These are phyloP conservation scores for Halictus rubicundus DNA, from an alignment of 1,140 invertebrate genomes.

Conservation along the genomic window DNA sequence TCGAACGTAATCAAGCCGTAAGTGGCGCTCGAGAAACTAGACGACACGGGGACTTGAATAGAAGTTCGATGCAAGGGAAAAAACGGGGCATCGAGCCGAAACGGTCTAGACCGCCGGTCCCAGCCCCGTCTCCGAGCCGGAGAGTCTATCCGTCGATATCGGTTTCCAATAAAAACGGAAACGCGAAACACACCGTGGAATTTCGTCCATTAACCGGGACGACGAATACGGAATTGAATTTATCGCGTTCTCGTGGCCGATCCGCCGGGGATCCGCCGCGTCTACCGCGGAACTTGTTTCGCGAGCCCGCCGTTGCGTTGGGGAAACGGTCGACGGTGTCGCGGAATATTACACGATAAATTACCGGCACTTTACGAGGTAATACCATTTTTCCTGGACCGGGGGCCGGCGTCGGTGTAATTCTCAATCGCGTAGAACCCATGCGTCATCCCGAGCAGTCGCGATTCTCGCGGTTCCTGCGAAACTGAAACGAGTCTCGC, in stretches of 20 bases:
- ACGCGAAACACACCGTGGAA: slow-evolving; percentile 27
- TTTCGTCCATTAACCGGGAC: slow-evolving; percentile 40
- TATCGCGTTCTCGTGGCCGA: slow-evolving; percentile 13
- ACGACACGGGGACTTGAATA: slow-evolving; percentile 25
- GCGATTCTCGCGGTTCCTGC: not conserved
- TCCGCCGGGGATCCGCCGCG: not conserved
- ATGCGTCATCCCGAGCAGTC: not conserved
- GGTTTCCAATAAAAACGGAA: slow-evolving; percentile 46
- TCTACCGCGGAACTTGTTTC: not conserved
- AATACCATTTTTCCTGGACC: not conserved
- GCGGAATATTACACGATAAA: slow-evolving; percentile 33
- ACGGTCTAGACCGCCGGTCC: not conserved
- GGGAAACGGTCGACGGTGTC: not conserved
- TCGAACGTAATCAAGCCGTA: slow-evolving; percentile 37
- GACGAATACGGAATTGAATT: slow-evolving; percentile 44
- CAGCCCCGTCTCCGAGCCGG: not conserved
- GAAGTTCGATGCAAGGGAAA: slow-evolving; percentile 23
- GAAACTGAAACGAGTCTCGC: too few relatives aligned
- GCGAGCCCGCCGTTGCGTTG: not conserved
- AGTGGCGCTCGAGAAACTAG: slow-evolving; percentile 31
- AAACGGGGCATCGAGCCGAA: not conserved
- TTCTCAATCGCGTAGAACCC: not conserved
- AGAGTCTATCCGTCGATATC: slow-evolving; percentile 42
- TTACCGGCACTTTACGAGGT: slow-evolving; percentile 12
- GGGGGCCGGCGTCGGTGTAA: not conserved